A percentile compares a stretch with the other conserved stretches of the same genome.
Conservation (phyloP, 2,797 vertebrate genomes). For the Brachymystax lenok region DNA sequence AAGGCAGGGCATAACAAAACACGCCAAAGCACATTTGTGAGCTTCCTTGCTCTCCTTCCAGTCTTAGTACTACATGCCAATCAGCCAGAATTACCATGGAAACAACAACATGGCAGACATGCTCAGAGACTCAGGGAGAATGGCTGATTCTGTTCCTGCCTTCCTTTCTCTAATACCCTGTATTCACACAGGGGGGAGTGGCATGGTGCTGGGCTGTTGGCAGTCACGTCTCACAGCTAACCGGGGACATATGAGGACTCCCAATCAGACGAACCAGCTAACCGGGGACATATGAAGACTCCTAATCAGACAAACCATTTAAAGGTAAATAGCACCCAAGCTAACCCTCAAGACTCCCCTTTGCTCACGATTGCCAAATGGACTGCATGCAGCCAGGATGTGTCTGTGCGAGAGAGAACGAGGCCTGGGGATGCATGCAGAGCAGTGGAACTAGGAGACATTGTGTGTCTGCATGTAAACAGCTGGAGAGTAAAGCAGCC, state of each 20-base stretch:
- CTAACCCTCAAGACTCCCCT: no score
- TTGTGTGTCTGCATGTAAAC: constrained; percentile 31
- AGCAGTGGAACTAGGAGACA: constrained; percentile 18
- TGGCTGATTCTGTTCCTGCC: constrained; percentile 14
- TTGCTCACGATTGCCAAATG: no score
- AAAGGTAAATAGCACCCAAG: constrained; percentile 26
- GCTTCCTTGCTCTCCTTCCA: not conserved
- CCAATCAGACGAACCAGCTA: not conserved
- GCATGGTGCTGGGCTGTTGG: not conserved
- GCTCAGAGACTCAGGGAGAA: not conserved
- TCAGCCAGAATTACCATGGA: constrained; percentile 10
- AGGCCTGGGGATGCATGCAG: not conserved
- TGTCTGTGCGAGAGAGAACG: not conserved
- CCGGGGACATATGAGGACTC: no score
- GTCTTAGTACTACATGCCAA: constrained; percentile 22
- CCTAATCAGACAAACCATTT: constrained; percentile 27
- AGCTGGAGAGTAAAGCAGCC: constrained; percentile 27
- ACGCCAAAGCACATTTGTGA: not conserved
- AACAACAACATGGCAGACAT: not conserved
- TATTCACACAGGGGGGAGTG: not conserved
- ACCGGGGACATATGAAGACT: constrained; percentile 1
- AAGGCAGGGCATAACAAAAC: not conserved
- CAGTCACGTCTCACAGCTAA: no score
- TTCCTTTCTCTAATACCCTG: not conserved
- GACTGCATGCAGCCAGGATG: not conserved